A percentile compares a stretch with the other conserved stretches of the same genome.
These are phyloP conservation scores for Syrmaticus mikado DNA, from an alignment of 2,113 vertebrate species.

Conservation along the genomic window DNA sequence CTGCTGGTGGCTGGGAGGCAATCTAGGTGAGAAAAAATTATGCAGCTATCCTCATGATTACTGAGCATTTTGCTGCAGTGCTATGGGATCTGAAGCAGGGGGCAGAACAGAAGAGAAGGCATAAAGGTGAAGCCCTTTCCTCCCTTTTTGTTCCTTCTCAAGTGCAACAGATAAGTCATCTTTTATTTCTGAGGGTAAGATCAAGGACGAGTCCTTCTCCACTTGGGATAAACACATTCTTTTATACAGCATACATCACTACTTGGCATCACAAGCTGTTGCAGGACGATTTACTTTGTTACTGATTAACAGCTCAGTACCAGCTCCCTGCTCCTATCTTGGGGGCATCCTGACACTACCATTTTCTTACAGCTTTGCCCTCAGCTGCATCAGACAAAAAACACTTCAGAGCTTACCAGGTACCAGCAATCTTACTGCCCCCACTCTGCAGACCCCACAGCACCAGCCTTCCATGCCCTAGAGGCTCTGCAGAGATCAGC, in stretches of 20 bases:
- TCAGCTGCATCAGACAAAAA: neutral
- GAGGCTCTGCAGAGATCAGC: neutral
- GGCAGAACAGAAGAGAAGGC: neutral
- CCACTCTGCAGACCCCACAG: neutral
- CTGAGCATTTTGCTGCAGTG: neutral
- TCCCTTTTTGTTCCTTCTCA: neutral
- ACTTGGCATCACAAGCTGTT: neutral
- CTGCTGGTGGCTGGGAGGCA: neutral
- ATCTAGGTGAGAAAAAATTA: neutral
- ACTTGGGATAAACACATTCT: neutral
- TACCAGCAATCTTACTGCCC: neutral
- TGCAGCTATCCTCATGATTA: neutral
- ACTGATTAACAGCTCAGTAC: slow-evolving; percentile 27
- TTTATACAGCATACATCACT: neutral
- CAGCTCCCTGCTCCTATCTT: neutral
- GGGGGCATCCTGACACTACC: neutral
- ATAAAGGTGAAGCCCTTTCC: neutral
- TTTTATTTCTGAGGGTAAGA: neutral
- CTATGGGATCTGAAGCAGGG: neutral
- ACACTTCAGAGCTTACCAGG: neutral
- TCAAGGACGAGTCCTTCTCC: neutral
- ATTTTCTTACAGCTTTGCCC: neutral
- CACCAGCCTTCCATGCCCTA: neutral
- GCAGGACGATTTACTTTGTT: neutral
- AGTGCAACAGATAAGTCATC: neutral